Evolutionary conservation across 2,113 vertebrate genomes (phyloP).

Genomic region (Mohoua ochrocephala): DNA sequence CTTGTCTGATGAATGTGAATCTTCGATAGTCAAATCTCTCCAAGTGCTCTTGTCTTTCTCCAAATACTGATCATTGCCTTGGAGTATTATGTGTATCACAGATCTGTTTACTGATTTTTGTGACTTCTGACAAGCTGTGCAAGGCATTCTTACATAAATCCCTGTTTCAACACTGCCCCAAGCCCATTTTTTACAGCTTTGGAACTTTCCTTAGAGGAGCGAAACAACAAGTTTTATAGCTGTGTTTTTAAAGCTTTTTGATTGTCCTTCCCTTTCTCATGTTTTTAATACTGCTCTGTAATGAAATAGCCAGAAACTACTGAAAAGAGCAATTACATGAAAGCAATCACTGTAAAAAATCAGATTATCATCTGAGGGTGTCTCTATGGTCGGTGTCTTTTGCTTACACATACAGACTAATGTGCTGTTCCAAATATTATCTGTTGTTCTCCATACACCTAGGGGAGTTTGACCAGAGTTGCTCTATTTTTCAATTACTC

Average conservation of each 20-base stretch:
- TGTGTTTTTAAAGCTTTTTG: neutral
- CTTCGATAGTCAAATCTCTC: neutral
- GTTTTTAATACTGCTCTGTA: neutral
- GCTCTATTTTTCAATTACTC: neutral
- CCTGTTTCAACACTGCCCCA: neutral
- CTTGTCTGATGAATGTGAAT: neutral
- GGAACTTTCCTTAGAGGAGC: neutral
- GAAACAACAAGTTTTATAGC: neutral
- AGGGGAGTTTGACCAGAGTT: neutral
- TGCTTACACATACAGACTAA: neutral
- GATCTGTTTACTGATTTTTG: neutral
- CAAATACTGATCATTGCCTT: neutral
- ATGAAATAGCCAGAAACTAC: neutral
- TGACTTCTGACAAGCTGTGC: neutral
- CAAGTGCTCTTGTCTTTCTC: neutral
- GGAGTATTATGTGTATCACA: neutral
- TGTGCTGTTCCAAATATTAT: neutral
- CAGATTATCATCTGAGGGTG: neutral
- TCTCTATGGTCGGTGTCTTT: neutral
- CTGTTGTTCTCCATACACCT: neutral
- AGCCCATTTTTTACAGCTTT: neutral
- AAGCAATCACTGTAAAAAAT: neutral
- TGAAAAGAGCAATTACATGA: neutral
- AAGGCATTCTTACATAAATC: neutral
- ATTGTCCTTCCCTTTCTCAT: neutral